Evolutionary conservation across 2,113 vertebrate species (phyloP), one percentile per base, ranked within the genome.

Genomic region (Cheilinus undulatus): DNA sequence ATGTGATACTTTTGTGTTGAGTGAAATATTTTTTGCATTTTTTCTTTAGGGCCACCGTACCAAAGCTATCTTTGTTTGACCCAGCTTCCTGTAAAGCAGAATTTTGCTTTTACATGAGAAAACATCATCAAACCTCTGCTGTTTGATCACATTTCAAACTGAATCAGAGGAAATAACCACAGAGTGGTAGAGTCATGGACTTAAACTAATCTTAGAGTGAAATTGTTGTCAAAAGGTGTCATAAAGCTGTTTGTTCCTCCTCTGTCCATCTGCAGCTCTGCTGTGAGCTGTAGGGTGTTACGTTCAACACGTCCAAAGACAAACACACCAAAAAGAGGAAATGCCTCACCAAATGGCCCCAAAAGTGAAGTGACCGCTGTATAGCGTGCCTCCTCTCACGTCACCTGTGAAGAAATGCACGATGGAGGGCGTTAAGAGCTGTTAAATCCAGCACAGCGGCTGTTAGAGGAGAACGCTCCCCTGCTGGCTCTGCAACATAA

Each of bases 291-390:
- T 20, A 13, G 71, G 70, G 89, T 69, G 90, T 87, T 46, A 58
- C 7, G 0, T 66, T 67, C 32, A 30, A 82, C 90, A 87, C 91
- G 79, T 80, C 62, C 17, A 71, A 91, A 88, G 46, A 23, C 73
- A 90, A 91, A 89, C 78, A 75, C 76, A 67, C 30, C 34, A 50
- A 0, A 59, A 42, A 56, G 70, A 90, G 85, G 89, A 91, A 91
- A 88, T 78, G 73, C 76, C 71, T 69, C 24, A 60, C 74, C 92
- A 92, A 92, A 93, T 93, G 92, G 89, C 63, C 64, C 78, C 76
- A 68, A 79, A 84, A 76, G 80, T 78, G 74, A 84, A 77, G 78
- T 34, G 71, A 57, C 52, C 28, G 6, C 73, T 50, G 22, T 71
- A 75, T 69, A 59, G 57, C n/a, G 66, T 23, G 62, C 5, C 36